Evolutionary conservation across 2,113 vertebrate genomes (phyloP).

Genomic region (Tyto alba): DNA sequence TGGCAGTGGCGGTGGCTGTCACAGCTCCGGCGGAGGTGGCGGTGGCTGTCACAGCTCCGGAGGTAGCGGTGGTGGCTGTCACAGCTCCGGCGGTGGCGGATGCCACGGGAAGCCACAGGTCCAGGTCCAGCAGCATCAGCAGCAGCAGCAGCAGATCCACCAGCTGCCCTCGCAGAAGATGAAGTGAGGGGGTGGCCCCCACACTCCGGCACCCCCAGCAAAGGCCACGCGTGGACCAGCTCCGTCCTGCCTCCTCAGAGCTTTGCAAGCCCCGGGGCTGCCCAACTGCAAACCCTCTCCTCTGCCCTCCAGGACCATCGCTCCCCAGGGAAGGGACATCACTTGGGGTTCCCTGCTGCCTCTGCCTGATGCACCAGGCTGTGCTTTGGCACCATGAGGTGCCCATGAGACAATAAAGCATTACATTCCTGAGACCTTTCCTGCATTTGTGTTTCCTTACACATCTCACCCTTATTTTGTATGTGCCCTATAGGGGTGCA

Average conservation of each 20-base stretch:
- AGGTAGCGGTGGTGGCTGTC: not conserved
- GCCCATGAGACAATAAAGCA: not conserved
- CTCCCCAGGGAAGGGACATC: not conserved
- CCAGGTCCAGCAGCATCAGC: not conserved
- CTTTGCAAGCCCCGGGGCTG: not conserved
- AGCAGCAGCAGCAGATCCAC: not conserved
- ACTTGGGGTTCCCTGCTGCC: not conserved
- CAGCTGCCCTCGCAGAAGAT: not conserved
- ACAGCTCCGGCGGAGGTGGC: rapidly evolving
- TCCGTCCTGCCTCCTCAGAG: not conserved
- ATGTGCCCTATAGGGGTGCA: rapidly evolving
- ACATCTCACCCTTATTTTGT: not conserved
- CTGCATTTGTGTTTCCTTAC: not conserved
- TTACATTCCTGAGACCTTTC: not conserved
- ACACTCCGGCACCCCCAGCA: not conserved
- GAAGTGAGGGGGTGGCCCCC: not conserved
- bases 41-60: not conserved
- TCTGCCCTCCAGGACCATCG: not conserved
- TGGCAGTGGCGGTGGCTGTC: not conserved
- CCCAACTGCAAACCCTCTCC: not conserved
- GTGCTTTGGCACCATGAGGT: not conserved
- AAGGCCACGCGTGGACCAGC: rapidly evolving
- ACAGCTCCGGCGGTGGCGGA: not conserved
- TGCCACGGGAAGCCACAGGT: not conserved
- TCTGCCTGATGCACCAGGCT: not conserved